Conservation (phyloP, 1,140 invertebrate genomes). For the Andrena cerasifolii region DNA sequence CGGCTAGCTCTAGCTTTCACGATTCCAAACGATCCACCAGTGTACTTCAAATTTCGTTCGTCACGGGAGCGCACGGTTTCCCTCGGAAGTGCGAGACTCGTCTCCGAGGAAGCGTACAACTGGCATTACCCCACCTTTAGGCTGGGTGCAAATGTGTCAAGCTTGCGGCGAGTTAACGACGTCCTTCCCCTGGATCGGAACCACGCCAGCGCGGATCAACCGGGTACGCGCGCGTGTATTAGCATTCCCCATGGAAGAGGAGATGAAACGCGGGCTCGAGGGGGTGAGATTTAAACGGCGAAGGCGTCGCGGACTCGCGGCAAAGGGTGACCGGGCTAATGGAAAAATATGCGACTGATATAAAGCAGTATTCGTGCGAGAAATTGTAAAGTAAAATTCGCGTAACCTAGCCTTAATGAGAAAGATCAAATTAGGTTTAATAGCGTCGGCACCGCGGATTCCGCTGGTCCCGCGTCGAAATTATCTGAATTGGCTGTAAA, state of each 20-base stretch:
- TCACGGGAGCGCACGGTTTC: constrained; percentile 10
- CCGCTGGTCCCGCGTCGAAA: constrained; percentile 63
- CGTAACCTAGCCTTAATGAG: constrained; percentile 77
- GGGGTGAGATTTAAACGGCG: not conserved
- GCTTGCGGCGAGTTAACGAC: constrained; percentile 18
- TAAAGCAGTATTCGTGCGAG: constrained; percentile 80
- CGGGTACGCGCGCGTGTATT: too few species aligned
- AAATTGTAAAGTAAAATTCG: constrained; percentile 73
- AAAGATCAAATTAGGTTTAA: constrained; percentile 76
- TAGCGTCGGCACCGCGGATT: constrained; percentile 44
- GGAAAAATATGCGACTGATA: constrained; percentile 80
- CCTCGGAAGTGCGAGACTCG: constrained; percentile 27
- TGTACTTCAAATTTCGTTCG: constrained; percentile 29
- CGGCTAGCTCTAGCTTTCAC: constrained; percentile 2
- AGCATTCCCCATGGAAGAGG: not conserved
- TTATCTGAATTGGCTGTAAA: constrained; percentile 80
- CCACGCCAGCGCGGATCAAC: too few species aligned
- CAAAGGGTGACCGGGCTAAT: constrained; percentile 23
- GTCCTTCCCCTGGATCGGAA: not conserved
- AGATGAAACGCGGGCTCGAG: not conserved
- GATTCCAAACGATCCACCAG: not conserved
- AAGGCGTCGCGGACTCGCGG: not conserved
- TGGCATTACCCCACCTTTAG: constrained; percentile 76
- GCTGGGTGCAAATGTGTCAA: constrained; percentile 15
- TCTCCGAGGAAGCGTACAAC: constrained; percentile 76